A percentile compares a stretch with the other conserved stretches of the same genome.
Evolutionary conservation across 2,113 vertebrate species (phyloP).

Genomic region (Platichthys stellatus): DNA sequence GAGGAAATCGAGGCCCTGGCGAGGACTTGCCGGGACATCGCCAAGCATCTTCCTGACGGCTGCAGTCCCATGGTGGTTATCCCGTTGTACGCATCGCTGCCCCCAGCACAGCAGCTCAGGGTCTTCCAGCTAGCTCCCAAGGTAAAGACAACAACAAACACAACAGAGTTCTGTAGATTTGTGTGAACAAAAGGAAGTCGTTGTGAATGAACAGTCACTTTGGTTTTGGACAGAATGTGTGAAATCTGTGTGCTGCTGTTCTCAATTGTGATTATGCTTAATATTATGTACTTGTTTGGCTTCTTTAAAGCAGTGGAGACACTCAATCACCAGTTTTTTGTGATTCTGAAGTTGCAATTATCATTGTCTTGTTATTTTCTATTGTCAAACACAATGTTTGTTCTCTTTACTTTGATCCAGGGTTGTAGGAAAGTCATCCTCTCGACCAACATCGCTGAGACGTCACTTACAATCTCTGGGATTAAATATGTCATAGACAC

Average conservation of each 20-base stretch:
- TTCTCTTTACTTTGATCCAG: conserved; percentile 68
- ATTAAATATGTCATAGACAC: conserved; percentile 97
- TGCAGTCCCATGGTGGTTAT: conserved; percentile 87
- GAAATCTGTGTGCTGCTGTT: background rate
- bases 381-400: background rate
- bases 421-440: conserved; percentile 95
- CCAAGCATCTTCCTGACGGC: conserved; percentile 90
- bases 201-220: background rate
- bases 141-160: conserved; percentile 74
- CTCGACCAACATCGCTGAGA: conserved; percentile 97
- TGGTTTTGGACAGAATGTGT: background rate
- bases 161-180: background rate
- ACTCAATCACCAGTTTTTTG: background rate
- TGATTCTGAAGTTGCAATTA: background rate
- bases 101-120: conserved; percentile 90
- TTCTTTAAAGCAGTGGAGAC: background rate
- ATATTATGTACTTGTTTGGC: background rate
- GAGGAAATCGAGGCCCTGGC: conserved; percentile 98
- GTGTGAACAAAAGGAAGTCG: too few relatives aligned
- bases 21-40: conserved; percentile 91
- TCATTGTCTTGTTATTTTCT: background rate
- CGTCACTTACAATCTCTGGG: conserved; percentile 94
- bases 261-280: background rate
- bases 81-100: conserved; percentile 94
- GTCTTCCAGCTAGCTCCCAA: conserved; percentile 91